These are phyloP conservation scores for Morpho helenor DNA, from an alignment of 2,888 invertebrate genomes.

Conservation along the genomic window DNA sequence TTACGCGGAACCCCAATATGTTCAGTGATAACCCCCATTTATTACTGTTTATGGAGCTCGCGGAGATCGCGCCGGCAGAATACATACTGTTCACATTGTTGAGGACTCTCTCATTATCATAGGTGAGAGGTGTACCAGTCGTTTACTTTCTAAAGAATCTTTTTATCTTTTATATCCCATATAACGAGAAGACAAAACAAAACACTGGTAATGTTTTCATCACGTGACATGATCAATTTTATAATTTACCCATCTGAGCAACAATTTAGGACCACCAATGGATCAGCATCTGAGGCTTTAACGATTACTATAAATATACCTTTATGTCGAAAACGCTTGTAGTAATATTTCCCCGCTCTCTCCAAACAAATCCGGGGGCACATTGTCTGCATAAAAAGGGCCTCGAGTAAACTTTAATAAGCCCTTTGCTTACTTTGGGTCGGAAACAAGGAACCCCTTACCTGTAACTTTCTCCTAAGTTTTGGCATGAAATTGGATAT, in stretches of 20 bases:
- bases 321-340: neutral
- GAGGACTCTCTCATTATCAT: neutral
- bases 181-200: too few relatives aligned
- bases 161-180: too few relatives aligned
- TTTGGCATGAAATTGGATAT: slow-evolving; percentile 8
- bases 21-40: slow-evolving; percentile 44
- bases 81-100: neutral
- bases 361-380: neutral
- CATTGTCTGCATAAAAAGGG: slow-evolving; percentile 7
- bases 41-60: too few relatives aligned
- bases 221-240: too few relatives aligned
- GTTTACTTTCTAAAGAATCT: too few relatives aligned
- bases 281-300: too few relatives aligned
- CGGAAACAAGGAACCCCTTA: neutral
- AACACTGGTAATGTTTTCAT: too few relatives aligned
- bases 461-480: slow-evolving; percentile 5
- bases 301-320: too few relatives aligned
- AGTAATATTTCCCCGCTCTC: neutral
- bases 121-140: too few relatives aligned
- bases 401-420: slow-evolving; percentile 9
- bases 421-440: slow-evolving; percentile 6
- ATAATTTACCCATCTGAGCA: too few relatives aligned
- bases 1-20: slow-evolving; percentile 46
- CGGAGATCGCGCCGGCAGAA: too few relatives aligned
- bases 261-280: too few relatives aligned